Percentiles rank a stretch among this genome's conserved stretches.
Conservation (phyloP, 1,140 invertebrate genomes). For the Apocrypta bakeri region DNA sequence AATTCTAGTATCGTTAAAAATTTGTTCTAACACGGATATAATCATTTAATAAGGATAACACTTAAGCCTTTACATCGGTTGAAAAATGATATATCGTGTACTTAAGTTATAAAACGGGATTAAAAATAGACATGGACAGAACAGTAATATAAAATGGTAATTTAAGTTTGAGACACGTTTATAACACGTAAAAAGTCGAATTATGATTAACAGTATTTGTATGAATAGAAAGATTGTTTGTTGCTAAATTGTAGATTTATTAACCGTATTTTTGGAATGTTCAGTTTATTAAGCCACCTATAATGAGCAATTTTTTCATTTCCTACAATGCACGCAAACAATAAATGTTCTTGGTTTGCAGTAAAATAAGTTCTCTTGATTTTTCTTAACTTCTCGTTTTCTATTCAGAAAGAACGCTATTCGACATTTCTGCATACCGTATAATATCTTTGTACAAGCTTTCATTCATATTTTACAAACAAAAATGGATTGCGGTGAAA, state of each 20-base stretch:
- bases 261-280: slow-evolving; percentile 37
- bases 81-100: slow-evolving; percentile 23
- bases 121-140: slow-evolving; percentile 25
- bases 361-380: not conserved
- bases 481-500: slow-evolving; percentile 28
- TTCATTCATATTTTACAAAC: slow-evolving; percentile 30
- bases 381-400: not conserved
- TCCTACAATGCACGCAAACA: not conserved
- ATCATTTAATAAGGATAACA: slow-evolving; percentile 37
- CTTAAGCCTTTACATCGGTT: slow-evolving; percentile 19
- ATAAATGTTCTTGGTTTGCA: not conserved
- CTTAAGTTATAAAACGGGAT: slow-evolving; percentile 1
- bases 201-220: slow-evolving; percentile 14
- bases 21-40: slow-evolving; percentile 32
- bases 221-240: slow-evolving; percentile 19
- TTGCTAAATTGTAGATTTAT: slow-evolving; percentile 40
- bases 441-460: slow-evolving; percentile 44
- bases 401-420: slow-evolving; percentile 12
- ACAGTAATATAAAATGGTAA: slow-evolving; percentile 31
- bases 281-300: slow-evolving; percentile 30
- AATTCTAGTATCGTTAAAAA: slow-evolving; percentile 39
- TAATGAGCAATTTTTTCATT: not conserved
- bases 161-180: slow-evolving; percentile 10
- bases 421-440: slow-evolving; percentile 13
- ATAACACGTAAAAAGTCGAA: slow-evolving; percentile 27